Evolutionary conservation across 1,140 invertebrate genomes (phyloP).

Genomic region (Sarcophaga peregrina): DNA sequence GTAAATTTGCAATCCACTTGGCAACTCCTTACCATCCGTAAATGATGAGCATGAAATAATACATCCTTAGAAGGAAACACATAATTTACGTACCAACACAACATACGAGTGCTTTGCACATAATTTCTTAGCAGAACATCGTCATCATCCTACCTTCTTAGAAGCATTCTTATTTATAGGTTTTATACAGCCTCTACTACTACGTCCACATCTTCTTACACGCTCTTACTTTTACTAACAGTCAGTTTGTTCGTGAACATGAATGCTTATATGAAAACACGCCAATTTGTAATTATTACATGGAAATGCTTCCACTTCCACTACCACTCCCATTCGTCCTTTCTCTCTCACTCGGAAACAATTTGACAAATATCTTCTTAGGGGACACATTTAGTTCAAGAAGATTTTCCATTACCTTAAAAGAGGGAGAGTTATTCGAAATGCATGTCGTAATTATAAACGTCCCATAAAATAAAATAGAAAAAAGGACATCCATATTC

Average conservation of each 20-base stretch:
- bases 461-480: conserved; percentile 16
- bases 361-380: conserved; percentile 19
- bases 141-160: neutral
- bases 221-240: too few relatives aligned
- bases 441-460: conserved; percentile 14
- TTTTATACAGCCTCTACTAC: too few relatives aligned
- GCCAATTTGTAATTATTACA: conserved; percentile 22
- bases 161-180: neutral
- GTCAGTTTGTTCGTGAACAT: too few relatives aligned
- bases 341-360: neutral
- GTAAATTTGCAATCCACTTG: neutral
- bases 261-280: neutral
- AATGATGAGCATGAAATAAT: neutral
- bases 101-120: neutral
- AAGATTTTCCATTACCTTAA: neutral
- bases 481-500: neutral
- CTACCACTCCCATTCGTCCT: neutral
- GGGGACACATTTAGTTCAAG: conserved; percentile 15
- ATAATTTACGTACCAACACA: neutral
- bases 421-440: neutral
- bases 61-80: neutral
- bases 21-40: neutral
- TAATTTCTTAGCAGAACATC: neutral
- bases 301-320: neutral
- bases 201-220: too few relatives aligned